These are phyloP conservation scores for Cossypha polioptera DNA, from an alignment of 2,797 vertebrate genomes.

Conservation along the genomic window DNA sequence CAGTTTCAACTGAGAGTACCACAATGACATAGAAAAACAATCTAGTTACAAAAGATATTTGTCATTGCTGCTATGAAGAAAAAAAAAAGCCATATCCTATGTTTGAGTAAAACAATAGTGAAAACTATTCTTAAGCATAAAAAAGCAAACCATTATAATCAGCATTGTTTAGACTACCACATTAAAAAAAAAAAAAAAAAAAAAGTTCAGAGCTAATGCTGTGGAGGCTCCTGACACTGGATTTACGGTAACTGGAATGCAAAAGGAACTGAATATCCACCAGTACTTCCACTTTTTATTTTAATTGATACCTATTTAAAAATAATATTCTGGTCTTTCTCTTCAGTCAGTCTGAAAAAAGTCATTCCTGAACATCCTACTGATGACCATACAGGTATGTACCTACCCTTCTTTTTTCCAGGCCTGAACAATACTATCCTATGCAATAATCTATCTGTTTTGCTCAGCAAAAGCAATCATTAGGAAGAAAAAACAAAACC, in stretches of 20 bases:
- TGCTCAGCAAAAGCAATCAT: not conserved
- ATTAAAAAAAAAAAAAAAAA: not conserved
- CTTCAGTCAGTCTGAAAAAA: not conserved
- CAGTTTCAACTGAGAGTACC: not conserved
- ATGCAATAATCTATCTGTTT: not conserved
- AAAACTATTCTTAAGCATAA: not conserved
- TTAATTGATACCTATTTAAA: not conserved
- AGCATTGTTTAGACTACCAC: not conserved
- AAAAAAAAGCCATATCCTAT: not conserved
- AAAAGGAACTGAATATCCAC: not conserved
- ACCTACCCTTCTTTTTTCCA: fast-evolving
- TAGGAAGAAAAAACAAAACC: not conserved
- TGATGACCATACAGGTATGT: not conserved
- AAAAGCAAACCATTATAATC: not conserved
- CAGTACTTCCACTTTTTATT: not conserved
- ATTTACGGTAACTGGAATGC: not conserved
- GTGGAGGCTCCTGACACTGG: not conserved
- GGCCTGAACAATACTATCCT: not conserved
- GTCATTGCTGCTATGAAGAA: not conserved
- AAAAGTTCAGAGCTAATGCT: not conserved
- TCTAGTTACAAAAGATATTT: not conserved
- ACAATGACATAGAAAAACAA: not conserved
- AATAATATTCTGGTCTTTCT: not conserved
- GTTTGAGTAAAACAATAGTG: not conserved
- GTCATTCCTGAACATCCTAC: not conserved